Evolutionary conservation across 2,113 vertebrate species (phyloP), one percentile per base, ranked within the genome.

Genomic region (Vidua macroura): DNA sequence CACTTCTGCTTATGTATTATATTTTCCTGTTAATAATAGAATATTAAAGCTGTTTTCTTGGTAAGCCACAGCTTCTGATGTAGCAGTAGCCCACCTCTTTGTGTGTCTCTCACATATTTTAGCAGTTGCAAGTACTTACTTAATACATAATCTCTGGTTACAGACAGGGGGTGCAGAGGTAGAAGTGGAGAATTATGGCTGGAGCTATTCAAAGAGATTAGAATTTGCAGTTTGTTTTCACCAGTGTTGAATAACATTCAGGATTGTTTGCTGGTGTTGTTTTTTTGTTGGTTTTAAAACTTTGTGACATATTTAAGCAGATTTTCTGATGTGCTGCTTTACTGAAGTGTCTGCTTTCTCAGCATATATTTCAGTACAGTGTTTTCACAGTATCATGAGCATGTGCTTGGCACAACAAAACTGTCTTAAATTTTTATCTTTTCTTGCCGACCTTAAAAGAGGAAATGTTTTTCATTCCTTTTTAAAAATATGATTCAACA

Each of bases 1-100:
- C 44, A 74, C 67, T 79, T 94, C 90, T 93, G 75, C 70, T 86
- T 88, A 70, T n/a, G 23, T 72, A 85, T 75, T 95, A 81, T 39
- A 81, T 95, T 96, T 55, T 52, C 93, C 48, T 93, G 79, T 64
- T 96, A 96, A 85, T 60, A 92, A 67, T 15, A 86, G 55, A 89
- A 91, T 92, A 95, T 79, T 89, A 93, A 92, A 94, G 53, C 35
- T 75, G 22, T 2, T 82, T 94, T 55, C 83, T 90, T 90, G 24
- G 59, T 91, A 95, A 95, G 91, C 56, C 75, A 82, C 67, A 17
- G 23, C 60, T 88, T 91, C 52, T 60, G 66, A 49, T 78, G 31
- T 55, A 88, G 63, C 69, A 80, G 70, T 58, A 95, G 46, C 62
- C 86, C 74, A 95, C 74, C 75, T 97, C 70, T 92, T 76, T 48